Evolutionary conservation across 2,113 vertebrate genomes (phyloP).

Genomic region (Jaculus jaculus): DNA sequence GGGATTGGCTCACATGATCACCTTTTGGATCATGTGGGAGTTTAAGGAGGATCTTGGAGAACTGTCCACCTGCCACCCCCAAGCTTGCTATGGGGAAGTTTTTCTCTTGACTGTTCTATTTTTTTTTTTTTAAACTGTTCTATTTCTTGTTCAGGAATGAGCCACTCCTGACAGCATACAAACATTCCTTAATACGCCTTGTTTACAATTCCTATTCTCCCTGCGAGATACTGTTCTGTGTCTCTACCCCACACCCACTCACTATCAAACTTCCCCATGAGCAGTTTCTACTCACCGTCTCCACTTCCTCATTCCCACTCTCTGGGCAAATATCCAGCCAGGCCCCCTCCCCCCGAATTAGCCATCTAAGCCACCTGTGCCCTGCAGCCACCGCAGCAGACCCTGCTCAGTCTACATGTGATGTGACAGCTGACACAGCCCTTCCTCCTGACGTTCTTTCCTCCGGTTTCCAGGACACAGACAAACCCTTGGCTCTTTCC

Average conservation of each 20-base stretch:
- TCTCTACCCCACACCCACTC: neutral
- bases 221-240: neutral
- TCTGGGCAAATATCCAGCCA: neutral
- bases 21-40: neutral
- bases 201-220: neutral
- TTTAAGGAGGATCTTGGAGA: neutral
- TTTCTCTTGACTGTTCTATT: neutral
- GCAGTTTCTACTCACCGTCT: neutral
- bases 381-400: neutral
- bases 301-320: neutral
- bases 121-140: no score
- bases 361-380: neutral
- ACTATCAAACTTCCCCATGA: neutral
- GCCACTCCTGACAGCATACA: neutral
- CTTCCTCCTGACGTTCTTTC: neutral
- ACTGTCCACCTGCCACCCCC: neutral
- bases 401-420: neutral
- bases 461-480: neutral
- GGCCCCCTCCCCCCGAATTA: neutral
- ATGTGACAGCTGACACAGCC: neutral
- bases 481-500: neutral
- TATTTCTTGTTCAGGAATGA: constrained; percentile 11
- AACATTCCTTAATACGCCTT: neutral
- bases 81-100: neutral
- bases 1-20: neutral